phyloP scores from a whole-genome alignment of 2,888 invertebrate genomes.

The Drosophila rubida region DNA sequence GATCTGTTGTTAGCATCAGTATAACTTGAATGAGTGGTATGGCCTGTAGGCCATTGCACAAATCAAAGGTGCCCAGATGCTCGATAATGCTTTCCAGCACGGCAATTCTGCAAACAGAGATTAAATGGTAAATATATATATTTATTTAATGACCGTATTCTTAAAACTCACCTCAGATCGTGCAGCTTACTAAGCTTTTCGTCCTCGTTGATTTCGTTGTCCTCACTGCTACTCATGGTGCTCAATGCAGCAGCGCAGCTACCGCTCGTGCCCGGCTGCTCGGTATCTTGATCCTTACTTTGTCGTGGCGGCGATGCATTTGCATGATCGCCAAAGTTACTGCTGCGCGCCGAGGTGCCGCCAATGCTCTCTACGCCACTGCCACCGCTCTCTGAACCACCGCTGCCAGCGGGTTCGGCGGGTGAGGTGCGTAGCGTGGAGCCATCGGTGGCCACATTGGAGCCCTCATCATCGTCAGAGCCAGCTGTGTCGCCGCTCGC shows the following conservation, averaged over 20 bases:
- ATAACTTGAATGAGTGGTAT: constrained; percentile 97
- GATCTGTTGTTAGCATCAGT: constrained; percentile 94
- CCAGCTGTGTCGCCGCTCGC: constrained; percentile 89
- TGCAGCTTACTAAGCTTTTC: constrained; percentile 84
- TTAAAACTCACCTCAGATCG: constrained; percentile 78
- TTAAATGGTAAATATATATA: too few relatives aligned
- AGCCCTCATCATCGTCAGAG: constrained; percentile 96
- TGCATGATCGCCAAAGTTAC: constrained; percentile 92
- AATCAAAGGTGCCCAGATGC: constrained; percentile 90
- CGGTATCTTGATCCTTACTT: constrained; percentile 55
- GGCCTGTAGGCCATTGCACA: constrained; percentile 92
- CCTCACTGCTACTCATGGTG: constrained; percentile 75
- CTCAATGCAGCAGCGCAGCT: constrained; percentile 61
- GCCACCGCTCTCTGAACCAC: constrained; percentile 95
- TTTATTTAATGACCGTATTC: too few relatives aligned
- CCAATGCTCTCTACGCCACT: constrained; percentile 96
- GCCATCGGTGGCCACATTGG: constrained; percentile 97
- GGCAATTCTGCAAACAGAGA: constrained; percentile 84
- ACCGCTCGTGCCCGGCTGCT: constrained; percentile 59
- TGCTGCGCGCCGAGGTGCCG: constrained; percentile 97
- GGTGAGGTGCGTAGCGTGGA: constrained; percentile 95
- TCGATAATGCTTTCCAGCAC: constrained; percentile 91
- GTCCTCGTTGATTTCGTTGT: constrained; percentile 81
- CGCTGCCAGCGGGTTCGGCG: constrained; percentile 90
- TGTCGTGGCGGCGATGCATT: constrained; percentile 83